Percentiles rank a stretch among this genome's conserved stretches.
Conservation (phyloP, 2,797 vertebrate genomes). For the Oreonectes daqikongensis region DNA sequence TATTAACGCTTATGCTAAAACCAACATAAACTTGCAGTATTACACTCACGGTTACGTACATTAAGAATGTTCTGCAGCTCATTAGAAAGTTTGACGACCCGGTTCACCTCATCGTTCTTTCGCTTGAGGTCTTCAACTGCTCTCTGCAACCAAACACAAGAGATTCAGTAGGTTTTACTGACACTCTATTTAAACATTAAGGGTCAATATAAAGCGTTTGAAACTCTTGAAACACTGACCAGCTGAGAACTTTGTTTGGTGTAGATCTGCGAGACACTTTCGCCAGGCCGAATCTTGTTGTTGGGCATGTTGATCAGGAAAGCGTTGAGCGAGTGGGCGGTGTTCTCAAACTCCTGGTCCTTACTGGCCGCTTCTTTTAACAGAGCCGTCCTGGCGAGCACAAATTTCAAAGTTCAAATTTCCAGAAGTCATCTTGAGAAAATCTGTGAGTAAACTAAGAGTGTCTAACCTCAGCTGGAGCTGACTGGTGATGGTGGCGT, state of each 20-base stretch:
- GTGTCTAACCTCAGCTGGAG: conserved; percentile 84
- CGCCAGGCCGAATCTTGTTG: conserved; percentile 75
- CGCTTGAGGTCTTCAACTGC: conserved; percentile 83
- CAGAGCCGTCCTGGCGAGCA: conserved; percentile 74
- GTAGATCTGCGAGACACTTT: conserved; percentile 77
- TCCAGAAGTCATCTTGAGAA: not conserved
- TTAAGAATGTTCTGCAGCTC: conserved; percentile 83
- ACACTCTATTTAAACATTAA: not conserved
- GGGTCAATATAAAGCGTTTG: not conserved
- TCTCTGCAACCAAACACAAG: conserved; percentile 70
- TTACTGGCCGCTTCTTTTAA: conserved; percentile 77
- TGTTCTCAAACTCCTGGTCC: conserved; percentile 86
- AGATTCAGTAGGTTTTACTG: too few species aligned
- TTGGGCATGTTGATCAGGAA: conserved; percentile 87
- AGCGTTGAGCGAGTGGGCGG: conserved; percentile 82
- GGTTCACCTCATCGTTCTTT: conserved; percentile 78
- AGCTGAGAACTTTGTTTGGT: conserved; percentile 86
- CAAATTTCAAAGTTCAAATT: not conserved
- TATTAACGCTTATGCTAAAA: not conserved
- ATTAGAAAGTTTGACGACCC: conserved; percentile 73
- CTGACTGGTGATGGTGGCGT: conserved; percentile 80
- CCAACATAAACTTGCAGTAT: not conserved
- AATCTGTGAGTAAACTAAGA: not conserved
- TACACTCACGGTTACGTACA: conserved; percentile 67
- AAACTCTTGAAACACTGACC: conserved; percentile 71